Conservation (phyloP, 2,888 invertebrate genomes). For the Dione vanillae region DNA sequence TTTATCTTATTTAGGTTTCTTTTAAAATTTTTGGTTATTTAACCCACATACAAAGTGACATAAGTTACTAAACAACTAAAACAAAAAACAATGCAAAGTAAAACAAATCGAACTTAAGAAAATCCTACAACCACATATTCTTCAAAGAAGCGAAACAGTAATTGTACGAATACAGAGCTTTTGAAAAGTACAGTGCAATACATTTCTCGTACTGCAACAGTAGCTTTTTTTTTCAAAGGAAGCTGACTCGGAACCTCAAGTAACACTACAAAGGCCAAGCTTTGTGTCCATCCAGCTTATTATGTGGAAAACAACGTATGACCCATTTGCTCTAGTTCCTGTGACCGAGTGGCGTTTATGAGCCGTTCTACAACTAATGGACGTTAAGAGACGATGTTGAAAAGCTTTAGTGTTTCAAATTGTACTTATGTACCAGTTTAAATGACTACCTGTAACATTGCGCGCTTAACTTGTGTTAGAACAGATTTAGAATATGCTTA, state of each 20-base stretch:
- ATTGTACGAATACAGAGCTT: slow-evolving; percentile 19
- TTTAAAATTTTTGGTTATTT: not conserved
- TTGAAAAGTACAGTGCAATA: slow-evolving; percentile 3
- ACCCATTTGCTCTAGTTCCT: slow-evolving; percentile 45
- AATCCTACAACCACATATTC: not conserved
- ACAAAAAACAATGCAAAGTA: not conserved
- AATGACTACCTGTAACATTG: slow-evolving; percentile 20
- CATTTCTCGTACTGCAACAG: slow-evolving; percentile 19
- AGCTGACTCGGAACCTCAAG: slow-evolving; percentile 38
- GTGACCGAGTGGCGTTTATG: slow-evolving; percentile 35
- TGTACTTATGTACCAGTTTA: slow-evolving; percentile 30
- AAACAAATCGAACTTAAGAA: slow-evolving; percentile 2
- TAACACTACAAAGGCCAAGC: slow-evolving; percentile 42
- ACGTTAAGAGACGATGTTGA: slow-evolving; percentile 33
- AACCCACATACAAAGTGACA: no score
- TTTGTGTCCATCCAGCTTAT: slow-evolving; percentile 47
- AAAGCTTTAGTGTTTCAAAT: slow-evolving; percentile 35
- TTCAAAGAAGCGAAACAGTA: slow-evolving; percentile 18
- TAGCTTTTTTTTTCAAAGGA: slow-evolving; percentile 39
- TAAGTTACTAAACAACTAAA: not conserved
- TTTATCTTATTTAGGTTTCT: not conserved
- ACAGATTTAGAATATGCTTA: no score
- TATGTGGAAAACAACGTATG: slow-evolving; percentile 45
- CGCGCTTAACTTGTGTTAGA: not conserved
- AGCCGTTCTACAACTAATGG: slow-evolving; percentile 37